Percentiles rank a stretch among this genome's conserved stretches.
These are phyloP conservation scores for Zosterops pallidus DNA, from an alignment of 2,113 vertebrate species.

Conservation along the genomic window DNA sequence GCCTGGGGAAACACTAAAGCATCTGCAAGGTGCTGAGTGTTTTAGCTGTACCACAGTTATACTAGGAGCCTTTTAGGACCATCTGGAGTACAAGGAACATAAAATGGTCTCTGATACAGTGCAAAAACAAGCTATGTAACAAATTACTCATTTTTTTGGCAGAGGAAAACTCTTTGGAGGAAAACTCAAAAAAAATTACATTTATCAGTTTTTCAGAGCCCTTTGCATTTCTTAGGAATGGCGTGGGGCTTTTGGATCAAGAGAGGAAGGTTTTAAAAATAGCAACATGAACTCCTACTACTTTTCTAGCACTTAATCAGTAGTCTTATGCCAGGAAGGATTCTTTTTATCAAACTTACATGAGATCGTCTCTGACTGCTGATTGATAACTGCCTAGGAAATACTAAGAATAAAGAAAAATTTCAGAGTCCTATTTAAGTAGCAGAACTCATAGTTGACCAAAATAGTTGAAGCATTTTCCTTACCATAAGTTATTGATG, in stretches of 20 bases:
- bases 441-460: not conserved
- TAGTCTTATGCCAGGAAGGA: not conserved
- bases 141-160: not conserved
- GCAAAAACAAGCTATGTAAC: not conserved
- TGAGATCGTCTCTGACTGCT: not conserved
- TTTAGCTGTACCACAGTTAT: not conserved
- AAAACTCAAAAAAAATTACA: not conserved
- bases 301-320: not conserved
- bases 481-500: not conserved
- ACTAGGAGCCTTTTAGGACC: not conserved
- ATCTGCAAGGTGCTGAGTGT: not conserved
- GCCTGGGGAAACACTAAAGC: not conserved
- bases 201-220: not conserved
- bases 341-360: not conserved
- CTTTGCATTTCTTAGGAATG: slow-evolving; percentile 7
- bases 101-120: not conserved
- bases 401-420: not conserved
- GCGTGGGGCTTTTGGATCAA: not conserved
- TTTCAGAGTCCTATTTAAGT: not conserved
- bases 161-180: not conserved
- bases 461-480: not conserved
- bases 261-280: slow-evolving; percentile 9
- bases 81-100: not conserved
- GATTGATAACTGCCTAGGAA: not conserved
- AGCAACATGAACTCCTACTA: not conserved